A percentile compares a stretch with the other conserved stretches of the same genome.
Conservation (phyloP, 2,113 vertebrate species). For the Atherinomorus stipes region DNA sequence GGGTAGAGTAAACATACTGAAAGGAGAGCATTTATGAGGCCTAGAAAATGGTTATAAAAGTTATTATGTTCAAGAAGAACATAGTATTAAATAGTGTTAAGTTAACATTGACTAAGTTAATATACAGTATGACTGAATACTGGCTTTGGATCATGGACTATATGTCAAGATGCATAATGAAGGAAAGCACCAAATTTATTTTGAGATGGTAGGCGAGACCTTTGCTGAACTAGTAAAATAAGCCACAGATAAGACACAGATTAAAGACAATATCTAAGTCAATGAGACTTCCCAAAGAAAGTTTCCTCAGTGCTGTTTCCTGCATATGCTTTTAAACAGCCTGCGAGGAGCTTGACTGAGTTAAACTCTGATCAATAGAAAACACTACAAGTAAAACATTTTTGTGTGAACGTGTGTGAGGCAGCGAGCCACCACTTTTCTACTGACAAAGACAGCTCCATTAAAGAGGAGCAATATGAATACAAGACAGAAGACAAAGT, state of each 20-base stretch:
- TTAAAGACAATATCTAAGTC: not conserved
- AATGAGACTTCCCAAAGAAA: not conserved
- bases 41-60: too few species aligned
- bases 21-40: not conserved
- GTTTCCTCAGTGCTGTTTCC: not conserved
- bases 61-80: too few species aligned
- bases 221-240: not conserved
- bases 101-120: too few species aligned
- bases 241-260: not conserved
- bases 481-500: slow-evolving; percentile 34
- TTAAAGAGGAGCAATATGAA: slow-evolving; percentile 30
- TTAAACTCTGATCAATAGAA: slow-evolving; percentile 12
- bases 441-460: slow-evolving; percentile 11
- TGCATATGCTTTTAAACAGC: not conserved
- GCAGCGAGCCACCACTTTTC: slow-evolving; percentile 4
- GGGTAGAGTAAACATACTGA: not conserved
- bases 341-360: not conserved
- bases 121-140: not conserved
- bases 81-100: too few species aligned
- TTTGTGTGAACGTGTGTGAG: not conserved
- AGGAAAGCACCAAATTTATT: not conserved
- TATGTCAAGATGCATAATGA: too few species aligned
- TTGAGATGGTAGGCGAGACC: not conserved
- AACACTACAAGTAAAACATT: not conserved
- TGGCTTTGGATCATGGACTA: not conserved